Conservation (phyloP, 1,140 invertebrate species). For the Ceratitis capitata region DNA sequence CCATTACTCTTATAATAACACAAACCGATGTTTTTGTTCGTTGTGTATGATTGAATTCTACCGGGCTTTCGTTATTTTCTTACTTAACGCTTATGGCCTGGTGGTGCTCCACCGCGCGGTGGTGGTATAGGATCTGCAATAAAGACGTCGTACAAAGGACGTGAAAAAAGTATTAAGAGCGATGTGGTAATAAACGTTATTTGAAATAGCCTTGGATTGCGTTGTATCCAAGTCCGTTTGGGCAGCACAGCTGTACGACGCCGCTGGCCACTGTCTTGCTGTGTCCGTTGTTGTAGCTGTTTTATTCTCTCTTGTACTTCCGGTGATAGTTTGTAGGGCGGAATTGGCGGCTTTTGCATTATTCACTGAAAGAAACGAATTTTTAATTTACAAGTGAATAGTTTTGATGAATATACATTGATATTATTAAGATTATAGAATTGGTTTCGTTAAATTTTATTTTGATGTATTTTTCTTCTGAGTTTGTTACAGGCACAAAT, state of each 20-base stretch:
- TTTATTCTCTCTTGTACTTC: constrained; percentile 53
- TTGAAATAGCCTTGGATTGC: constrained; percentile 69
- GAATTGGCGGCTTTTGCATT: constrained; percentile 52
- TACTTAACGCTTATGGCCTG: constrained; percentile 49
- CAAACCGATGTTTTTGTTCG: constrained; percentile 33
- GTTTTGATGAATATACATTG: no score
- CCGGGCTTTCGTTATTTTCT: background rate
- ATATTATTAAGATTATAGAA: no score
- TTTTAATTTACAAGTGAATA: no score
- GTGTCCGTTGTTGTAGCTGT: constrained; percentile 51
- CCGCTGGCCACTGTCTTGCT: constrained; percentile 53
- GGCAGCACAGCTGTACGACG: constrained; percentile 57
- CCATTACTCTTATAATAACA: constrained; percentile 69
- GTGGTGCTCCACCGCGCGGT: constrained; percentile 57
- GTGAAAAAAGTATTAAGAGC: constrained; percentile 72
- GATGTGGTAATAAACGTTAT: constrained; percentile 65
- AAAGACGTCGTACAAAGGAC: constrained; percentile 76
- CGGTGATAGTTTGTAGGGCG: constrained; percentile 57
- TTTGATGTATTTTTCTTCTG: no score
- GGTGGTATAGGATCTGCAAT: constrained; percentile 62
- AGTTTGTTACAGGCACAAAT: no score
- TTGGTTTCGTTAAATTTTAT: no score
- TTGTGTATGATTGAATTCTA: constrained; percentile 8
- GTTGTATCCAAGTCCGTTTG: constrained; percentile 64
- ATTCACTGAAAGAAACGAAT: constrained; percentile 46